These are phyloP conservation scores for Mythimna lalbum DNA, from an alignment of 2,888 invertebrate genomes.

Conservation along the genomic window DNA sequence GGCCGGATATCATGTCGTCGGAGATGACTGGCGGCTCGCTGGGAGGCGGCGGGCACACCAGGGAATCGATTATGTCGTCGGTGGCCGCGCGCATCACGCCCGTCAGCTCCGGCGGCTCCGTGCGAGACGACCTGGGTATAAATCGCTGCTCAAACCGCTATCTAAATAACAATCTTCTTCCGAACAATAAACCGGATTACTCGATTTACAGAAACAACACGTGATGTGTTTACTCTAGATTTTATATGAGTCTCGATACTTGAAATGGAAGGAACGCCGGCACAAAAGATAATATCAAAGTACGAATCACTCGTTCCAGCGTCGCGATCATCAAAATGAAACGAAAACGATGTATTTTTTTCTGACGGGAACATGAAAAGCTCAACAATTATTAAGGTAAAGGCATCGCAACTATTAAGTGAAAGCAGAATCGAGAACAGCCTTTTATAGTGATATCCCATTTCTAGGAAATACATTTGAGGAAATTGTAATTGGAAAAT, in stretches of 20 bases:
- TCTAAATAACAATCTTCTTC: constrained; percentile 58
- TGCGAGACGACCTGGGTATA: constrained; percentile 93
- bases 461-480: constrained; percentile 19
- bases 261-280: constrained; percentile 42
- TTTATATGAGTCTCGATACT: constrained; percentile 41
- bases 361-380: constrained; percentile 51
- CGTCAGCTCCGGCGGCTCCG: constrained; percentile 94
- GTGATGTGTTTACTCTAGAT: constrained; percentile 58
- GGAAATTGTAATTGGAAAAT: constrained; percentile 19
- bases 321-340: constrained; percentile 67
- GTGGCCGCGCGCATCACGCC: constrained; percentile 96
- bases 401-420: constrained; percentile 33
- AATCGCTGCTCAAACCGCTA: constrained; percentile 55
- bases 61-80: constrained; percentile 98
- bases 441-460: constrained; percentile 22
- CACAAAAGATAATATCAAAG: constrained; percentile 59
- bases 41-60: constrained; percentile 99
- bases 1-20: constrained; percentile 98
- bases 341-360: constrained; percentile 64
- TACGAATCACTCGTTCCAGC: constrained; percentile 59
- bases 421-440: constrained; percentile 17
- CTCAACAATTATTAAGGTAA: constrained; percentile 49
- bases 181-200: constrained; percentile 41
- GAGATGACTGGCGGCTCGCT: constrained; percentile 97
- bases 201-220: constrained; percentile 56